These are phyloP conservation scores for Linepithema humile DNA, from an alignment of 1,140 invertebrate species.

Conservation along the genomic window DNA sequence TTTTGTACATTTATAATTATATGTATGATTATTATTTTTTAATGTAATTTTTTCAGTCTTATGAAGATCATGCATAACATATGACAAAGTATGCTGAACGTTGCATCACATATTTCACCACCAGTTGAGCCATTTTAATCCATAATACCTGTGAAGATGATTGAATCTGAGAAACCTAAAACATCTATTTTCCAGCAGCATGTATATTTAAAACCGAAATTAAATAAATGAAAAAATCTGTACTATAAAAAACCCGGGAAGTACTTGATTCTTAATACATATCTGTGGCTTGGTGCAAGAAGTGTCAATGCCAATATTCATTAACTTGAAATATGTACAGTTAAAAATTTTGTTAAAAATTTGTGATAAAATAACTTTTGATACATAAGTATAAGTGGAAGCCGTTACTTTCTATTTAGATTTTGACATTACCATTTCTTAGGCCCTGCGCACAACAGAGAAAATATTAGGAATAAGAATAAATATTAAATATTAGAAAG, in stretches of 20 bases:
- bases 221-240: conserved; percentile 90
- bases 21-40: neutral
- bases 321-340: too few relatives aligned
- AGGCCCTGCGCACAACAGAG: too few relatives aligned
- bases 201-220: conserved; percentile 90
- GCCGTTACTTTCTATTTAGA: too few relatives aligned
- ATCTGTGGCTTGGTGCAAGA: too few relatives aligned
- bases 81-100: conserved; percentile 66
- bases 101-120: conserved; percentile 43
- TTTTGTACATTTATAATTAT: conserved; percentile 13
- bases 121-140: conserved; percentile 72
- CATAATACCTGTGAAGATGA: conserved; percentile 73
- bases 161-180: conserved; percentile 88
- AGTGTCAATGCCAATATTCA: too few relatives aligned
- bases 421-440: too few relatives aligned
- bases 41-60: conserved; percentile 41
- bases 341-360: too few relatives aligned
- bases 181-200: conserved; percentile 93
- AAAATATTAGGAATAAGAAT: too few relatives aligned
- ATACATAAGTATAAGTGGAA: too few relatives aligned
- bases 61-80: conserved; percentile 75
- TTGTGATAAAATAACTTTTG: too few relatives aligned
- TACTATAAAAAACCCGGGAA: conserved; percentile 91
- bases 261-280: conserved; percentile 73
- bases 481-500: too few relatives aligned